These are phyloP conservation scores for Doryteuthis pealeii DNA, from an alignment of 1,140 invertebrate genomes.

Conservation along the genomic window DNA sequence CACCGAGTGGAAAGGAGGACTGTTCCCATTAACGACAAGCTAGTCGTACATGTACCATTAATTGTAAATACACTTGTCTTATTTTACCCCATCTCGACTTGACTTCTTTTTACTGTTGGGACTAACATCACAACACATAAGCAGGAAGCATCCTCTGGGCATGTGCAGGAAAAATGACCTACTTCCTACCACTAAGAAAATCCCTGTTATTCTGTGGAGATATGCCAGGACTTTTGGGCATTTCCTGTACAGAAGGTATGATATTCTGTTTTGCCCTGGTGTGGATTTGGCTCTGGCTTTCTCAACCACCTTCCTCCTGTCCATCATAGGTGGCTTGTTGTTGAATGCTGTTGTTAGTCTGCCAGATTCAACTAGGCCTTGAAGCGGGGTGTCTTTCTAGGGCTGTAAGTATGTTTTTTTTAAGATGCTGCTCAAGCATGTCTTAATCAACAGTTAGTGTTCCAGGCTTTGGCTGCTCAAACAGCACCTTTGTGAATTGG, in stretches of 20 bases:
- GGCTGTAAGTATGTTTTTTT: neutral
- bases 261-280: neutral
- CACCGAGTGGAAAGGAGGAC: too few relatives aligned
- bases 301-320: neutral
- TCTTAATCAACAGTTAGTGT: conserved; percentile 5
- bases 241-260: conserved; percentile 11
- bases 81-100: too few relatives aligned
- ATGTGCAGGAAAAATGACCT: too few relatives aligned
- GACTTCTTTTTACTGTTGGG: too few relatives aligned
- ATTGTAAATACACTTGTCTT: too few relatives aligned
- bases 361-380: neutral
- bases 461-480: conserved; percentile 10
- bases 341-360: neutral
- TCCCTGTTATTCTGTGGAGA: too few relatives aligned
- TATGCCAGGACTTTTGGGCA: too few relatives aligned
- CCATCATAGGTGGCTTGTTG: neutral
- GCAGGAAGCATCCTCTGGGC: too few relatives aligned
- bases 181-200: too few relatives aligned
- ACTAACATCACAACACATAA: too few relatives aligned
- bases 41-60: too few relatives aligned
- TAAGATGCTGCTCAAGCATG: neutral
- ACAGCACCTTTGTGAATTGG: neutral
- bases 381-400: neutral
- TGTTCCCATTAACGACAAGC: too few relatives aligned
- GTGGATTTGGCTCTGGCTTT: neutral